A percentile compares a stretch with the other conserved stretches of the same genome.
phyloP scores from a whole-genome alignment of 1,140 invertebrate species.

The Pollicipes pollicipes region DNA sequence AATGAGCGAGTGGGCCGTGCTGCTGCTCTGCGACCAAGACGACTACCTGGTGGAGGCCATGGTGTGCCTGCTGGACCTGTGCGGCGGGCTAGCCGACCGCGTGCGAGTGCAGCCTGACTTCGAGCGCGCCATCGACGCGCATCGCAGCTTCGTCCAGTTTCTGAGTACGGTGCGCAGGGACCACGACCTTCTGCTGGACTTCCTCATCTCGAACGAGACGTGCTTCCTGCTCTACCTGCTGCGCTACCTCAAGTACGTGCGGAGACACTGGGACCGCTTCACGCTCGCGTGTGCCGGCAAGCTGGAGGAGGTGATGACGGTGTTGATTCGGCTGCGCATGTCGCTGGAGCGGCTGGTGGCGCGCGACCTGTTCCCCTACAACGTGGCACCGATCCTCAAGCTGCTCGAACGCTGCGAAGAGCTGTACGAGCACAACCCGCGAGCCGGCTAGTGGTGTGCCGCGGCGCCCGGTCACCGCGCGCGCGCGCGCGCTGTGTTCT shows the following conservation, averaged over 20 bases:
- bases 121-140: constrained; percentile 39
- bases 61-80: constrained; percentile 74
- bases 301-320: constrained; percentile 61
- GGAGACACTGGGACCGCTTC: constrained; percentile 65
- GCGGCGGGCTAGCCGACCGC: constrained; percentile 52
- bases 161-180: not conserved
- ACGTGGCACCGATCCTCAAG: constrained; percentile 67
- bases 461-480: too few relatives aligned
- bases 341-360: constrained; percentile 64
- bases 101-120: constrained; percentile 47
- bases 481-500: too few relatives aligned
- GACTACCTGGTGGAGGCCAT: constrained; percentile 80
- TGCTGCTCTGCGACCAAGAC: constrained; percentile 74
- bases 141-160: constrained; percentile 41
- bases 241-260: constrained; percentile 64
- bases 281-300: constrained; percentile 49
- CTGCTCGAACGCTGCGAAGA: constrained; percentile 67
- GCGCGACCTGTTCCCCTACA: constrained; percentile 67
- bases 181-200: not conserved
- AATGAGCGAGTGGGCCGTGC: constrained; percentile 68
- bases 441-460: too few relatives aligned
- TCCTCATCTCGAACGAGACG: not conserved
- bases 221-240: constrained; percentile 42
- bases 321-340: constrained; percentile 55
- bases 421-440: constrained; percentile 41